Evolutionary conservation across 2,113 vertebrate species (phyloP), one percentile per base, ranked within the genome.

Genomic region (Spea bombifrons): DNA sequence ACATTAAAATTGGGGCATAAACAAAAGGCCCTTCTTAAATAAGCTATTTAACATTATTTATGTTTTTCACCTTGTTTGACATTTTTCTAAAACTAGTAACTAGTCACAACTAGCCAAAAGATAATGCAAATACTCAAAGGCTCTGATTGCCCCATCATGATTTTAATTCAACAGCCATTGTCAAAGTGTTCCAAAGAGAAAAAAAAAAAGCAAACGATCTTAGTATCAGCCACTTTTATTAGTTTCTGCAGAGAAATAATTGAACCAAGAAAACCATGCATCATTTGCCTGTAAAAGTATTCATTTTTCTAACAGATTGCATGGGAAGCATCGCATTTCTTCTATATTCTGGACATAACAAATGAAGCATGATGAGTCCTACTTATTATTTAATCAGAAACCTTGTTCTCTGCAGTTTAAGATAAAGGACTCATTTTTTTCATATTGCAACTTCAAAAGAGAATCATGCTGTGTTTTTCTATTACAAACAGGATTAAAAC

Each of bases 401-500:
- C 80, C 68, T 84, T 80, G 4, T 82, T 55, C 79, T 86, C 59
- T 85, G 12, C 72, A 87, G 55, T 59, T 45, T 86, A 59, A 82
- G 67, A 88, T 75, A 84, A 85, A 86, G 5, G 79, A 44, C 83
- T 84, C 74, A 48, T 84, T 85, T 59, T n/a, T 86, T 81, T 49
- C 73, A 87, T 84, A 85, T 83, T 67, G 9, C 49, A 66, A 64
- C 81, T 88, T 88, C 83, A 86, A 84, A 84, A 81, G 83, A 66
- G 82, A 86, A 77, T 75, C 65, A 76, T 66, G 61, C 7, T 0
- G 0, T 84, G 82, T 85, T 88, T 74, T 74, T 83, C 67, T 74
- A 78, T 87, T 86, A 87, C 86, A 86, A 86, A 75, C 3, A 75
- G 85, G 84, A 90, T 90, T 90, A 88, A 88, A 85, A 82, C 52